These are phyloP conservation scores for Globodera rostochiensis DNA, from an alignment of 1,140 invertebrate genomes.

Conservation along the genomic window DNA sequence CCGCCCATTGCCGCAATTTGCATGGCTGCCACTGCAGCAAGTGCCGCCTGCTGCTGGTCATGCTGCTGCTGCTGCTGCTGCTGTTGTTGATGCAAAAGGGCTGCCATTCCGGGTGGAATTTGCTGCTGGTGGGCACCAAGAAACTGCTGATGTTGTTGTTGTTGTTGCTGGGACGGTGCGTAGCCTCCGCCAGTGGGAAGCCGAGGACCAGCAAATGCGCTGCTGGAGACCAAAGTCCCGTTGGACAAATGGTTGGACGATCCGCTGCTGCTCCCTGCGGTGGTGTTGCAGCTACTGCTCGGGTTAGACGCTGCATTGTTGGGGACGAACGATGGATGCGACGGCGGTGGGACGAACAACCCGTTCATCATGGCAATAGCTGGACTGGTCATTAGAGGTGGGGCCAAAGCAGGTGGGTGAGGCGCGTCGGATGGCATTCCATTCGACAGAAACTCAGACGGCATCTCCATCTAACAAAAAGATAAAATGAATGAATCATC, in stretches of 20 bases:
- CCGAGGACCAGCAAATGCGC: conserved; percentile 1
- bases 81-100: conserved; percentile 17
- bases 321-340: neutral
- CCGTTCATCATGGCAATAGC: conserved; percentile 9
- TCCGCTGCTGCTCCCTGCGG: neutral
- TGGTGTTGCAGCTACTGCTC: neutral
- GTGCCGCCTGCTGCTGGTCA: conserved; percentile 7
- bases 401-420: neutral
- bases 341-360: neutral
- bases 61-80: conserved; percentile 14
- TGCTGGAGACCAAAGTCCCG: neutral
- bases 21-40: conserved; percentile 7
- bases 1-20: conserved; percentile 12
- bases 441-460: conserved; percentile 1
- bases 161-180: neutral
- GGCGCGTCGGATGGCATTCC: neutral
- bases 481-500: neutral
- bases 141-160: neutral
- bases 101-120: conserved; percentile 6
- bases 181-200: too few relatives aligned
- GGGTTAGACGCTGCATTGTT: neutral
- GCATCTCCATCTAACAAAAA: neutral
- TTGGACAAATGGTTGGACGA: neutral
- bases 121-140: conserved; percentile 10
- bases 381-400: conserved; percentile 8